Percentiles rank a stretch among this genome's conserved stretches.
Evolutionary conservation across 2,797 vertebrate genomes (phyloP).

Genomic region (Pangasius mekongensis): DNA sequence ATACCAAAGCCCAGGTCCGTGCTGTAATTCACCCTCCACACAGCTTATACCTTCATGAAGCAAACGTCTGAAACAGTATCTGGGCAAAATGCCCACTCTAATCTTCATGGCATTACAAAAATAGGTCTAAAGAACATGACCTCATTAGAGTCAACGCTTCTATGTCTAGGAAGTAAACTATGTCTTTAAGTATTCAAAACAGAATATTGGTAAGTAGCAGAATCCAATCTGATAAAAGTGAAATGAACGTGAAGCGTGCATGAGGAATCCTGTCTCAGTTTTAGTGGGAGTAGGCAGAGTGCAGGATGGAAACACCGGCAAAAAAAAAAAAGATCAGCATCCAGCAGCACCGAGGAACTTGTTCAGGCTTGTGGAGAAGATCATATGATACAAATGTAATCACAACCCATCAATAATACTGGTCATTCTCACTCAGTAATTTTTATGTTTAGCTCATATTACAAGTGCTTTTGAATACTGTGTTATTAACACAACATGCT

Average conservation of each 20-base stretch:
- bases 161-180: not conserved
- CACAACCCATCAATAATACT: not conserved
- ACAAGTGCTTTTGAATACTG: slow-evolving; percentile 36
- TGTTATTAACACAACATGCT: slow-evolving; percentile 26
- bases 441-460: slow-evolving; percentile 42
- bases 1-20: slow-evolving; percentile 34
- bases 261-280: slow-evolving; percentile 51
- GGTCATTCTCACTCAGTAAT: slow-evolving; percentile 12
- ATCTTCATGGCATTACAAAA: slow-evolving; percentile 45
- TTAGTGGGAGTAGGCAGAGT: slow-evolving; percentile 33
- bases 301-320: not conserved
- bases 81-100: slow-evolving; percentile 35
- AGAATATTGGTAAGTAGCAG: not conserved
- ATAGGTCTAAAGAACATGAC: slow-evolving; percentile 34
- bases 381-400: slow-evolving; percentile 42
- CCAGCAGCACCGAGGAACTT: slow-evolving; percentile 35
- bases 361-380: slow-evolving; percentile 47
- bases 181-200: not conserved
- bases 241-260: slow-evolving; percentile 36
- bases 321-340: slow-evolving; percentile 33
- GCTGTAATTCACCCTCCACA: slow-evolving; percentile 11
- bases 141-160: not conserved
- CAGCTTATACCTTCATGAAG: slow-evolving; percentile 29
- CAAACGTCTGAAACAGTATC: slow-evolving; percentile 43
- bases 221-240: not conserved